These are phyloP conservation scores for Itoplectis maculator DNA, from an alignment of 2,888 invertebrate species.

Conservation along the genomic window DNA sequence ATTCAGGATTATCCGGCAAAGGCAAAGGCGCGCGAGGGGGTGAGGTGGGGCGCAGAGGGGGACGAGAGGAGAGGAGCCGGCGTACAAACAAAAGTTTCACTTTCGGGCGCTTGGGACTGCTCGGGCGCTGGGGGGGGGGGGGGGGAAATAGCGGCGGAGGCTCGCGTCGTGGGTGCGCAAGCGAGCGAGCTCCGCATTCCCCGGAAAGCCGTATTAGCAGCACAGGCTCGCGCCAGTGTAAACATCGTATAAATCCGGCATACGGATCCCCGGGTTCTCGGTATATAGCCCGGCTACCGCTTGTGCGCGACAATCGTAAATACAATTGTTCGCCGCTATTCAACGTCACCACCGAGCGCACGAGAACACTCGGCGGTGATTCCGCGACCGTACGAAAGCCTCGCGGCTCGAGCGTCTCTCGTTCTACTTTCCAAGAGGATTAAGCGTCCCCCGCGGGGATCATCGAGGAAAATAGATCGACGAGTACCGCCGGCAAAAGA, in stretches of 20 bases:
- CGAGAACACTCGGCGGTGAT: constrained; percentile 59
- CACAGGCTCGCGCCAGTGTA: constrained; percentile 80
- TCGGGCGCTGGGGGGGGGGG: constrained; percentile 43
- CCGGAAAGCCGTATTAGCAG: constrained; percentile 82
- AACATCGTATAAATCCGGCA: constrained; percentile 82
- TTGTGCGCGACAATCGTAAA: constrained; percentile 64
- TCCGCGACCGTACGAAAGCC: constrained; percentile 46
- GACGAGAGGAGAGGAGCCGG: constrained; percentile 71
- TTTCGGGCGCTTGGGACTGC: constrained; percentile 75
- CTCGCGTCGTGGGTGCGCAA: constrained; percentile 58
- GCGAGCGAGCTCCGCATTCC: constrained; percentile 48
- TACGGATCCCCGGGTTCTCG: constrained; percentile 56
- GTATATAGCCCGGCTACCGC: constrained; percentile 21
- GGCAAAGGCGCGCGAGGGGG: not conserved
- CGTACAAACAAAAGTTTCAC: constrained; percentile 83
- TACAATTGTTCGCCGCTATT: constrained; percentile 64
- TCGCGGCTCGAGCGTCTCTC: constrained; percentile 31
- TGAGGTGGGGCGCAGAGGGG: constrained; percentile 16
- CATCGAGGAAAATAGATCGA: constrained; percentile 60
- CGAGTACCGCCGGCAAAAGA: constrained; percentile 47
- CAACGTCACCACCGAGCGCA: constrained; percentile 56
- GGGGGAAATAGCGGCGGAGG: constrained; percentile 44
- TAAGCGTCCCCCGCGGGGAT: constrained; percentile 51
- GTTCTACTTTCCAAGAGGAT: constrained; percentile 60
- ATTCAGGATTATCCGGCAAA: constrained; percentile 80